Percentiles rank a stretch among this genome's conserved stretches.
phyloP scores from a whole-genome alignment of 2,797 vertebrate species.

The Cheirogaleus major region DNA sequence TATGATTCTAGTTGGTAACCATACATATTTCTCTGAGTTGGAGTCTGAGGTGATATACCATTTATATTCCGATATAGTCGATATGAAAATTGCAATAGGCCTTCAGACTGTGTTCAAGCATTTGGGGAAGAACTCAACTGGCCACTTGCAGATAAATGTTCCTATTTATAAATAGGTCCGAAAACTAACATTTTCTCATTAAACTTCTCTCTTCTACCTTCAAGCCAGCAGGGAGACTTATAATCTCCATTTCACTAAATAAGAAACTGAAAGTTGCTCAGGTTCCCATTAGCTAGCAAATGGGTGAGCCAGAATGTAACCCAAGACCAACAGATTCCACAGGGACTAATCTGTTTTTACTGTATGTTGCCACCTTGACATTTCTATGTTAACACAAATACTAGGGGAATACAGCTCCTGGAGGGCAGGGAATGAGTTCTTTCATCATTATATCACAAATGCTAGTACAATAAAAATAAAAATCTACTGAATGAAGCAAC shows the following conservation, averaged over 20 bases:
- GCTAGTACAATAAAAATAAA: neutral
- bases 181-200: slow-evolving; percentile 51
- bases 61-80: neutral
- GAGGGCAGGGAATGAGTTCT: neutral
- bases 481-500: neutral
- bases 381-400: neutral
- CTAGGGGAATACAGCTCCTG: neutral
- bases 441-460: neutral
- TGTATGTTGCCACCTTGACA: neutral
- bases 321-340: neutral
- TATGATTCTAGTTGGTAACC: neutral
- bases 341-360: neutral
- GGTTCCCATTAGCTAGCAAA: slow-evolving; percentile 31
- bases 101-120: slow-evolving; percentile 1
- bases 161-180: slow-evolving; percentile 2
- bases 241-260: slow-evolving; percentile 43
- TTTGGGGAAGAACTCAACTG: slow-evolving; percentile 23
- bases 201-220: neutral
- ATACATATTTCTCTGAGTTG: neutral
- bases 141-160: slow-evolving; percentile 25
- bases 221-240: neutral
- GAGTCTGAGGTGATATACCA: neutral
- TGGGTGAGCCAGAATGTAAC: slow-evolving; percentile 6
- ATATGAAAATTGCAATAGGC: neutral
- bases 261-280: slow-evolving; percentile 10